These are phyloP conservation scores for Alosa alosa DNA, from an alignment of 2,113 vertebrate species.

Conservation along the genomic window DNA sequence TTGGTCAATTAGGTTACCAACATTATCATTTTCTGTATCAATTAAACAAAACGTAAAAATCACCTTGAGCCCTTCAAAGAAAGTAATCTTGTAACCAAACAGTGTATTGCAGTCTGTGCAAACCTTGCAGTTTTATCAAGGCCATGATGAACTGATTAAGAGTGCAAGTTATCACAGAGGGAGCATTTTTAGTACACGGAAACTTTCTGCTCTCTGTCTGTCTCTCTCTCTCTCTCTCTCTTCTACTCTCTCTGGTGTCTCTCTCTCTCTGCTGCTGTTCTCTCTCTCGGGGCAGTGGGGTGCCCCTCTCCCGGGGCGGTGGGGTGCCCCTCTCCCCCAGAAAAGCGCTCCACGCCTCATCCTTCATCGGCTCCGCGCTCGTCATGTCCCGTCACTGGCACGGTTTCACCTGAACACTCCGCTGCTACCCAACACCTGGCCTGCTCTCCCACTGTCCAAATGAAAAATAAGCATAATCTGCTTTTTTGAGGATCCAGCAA, in stretches of 20 bases:
- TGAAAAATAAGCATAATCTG: conserved; percentile 99
- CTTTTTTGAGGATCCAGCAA: conserved; percentile 97
- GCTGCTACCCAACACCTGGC: conserved; percentile 99
- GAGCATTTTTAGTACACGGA: conserved; percentile 54
- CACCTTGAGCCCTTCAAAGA: conserved; percentile 52
- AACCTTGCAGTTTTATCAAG: conserved; percentile 71
- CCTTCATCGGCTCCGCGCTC: conserved; percentile 92
- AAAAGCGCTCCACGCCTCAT: conserved; percentile 92
- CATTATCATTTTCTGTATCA: not conserved
- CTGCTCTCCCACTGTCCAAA: conserved; percentile 99
- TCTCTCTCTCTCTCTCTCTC: not conserved
- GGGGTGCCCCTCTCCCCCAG: conserved; percentile 84
- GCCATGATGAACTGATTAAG: conserved; percentile 68
- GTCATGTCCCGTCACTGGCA: conserved; percentile 97
- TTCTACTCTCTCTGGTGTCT: too few species aligned
- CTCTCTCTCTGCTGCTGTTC: conserved; percentile 67
- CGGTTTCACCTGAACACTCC: conserved; percentile 99
- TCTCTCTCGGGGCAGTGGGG: conserved; percentile 82
- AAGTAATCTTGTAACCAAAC: conserved; percentile 56
- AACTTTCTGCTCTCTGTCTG: conserved; percentile 52
- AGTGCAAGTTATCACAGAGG: conserved; percentile 67
- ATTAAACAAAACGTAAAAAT: conserved; percentile 31
- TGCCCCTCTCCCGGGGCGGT: conserved; percentile 84
- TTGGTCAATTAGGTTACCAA: too few species aligned
- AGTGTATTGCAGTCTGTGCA: conserved; percentile 48